Base-by-base conservation (phyloP, 2,797 vertebrate genomes). In the Sciurus vulgaris region DNA sequence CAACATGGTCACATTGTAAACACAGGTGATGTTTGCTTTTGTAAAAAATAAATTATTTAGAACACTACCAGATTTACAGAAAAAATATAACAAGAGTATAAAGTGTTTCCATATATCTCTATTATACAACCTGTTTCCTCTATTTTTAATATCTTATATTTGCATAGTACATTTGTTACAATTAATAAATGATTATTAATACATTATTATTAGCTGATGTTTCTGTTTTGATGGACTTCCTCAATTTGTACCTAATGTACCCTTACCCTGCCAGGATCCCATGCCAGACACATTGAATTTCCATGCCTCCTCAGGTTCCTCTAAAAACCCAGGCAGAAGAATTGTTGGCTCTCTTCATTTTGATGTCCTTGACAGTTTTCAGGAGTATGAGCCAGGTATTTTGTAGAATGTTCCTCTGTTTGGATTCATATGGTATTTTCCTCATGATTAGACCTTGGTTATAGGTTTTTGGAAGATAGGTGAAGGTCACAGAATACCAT, bases 361-460 rank as follows among this genome's bases (percentile, higher is more conserved):
- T 70, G 9, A 94, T 91, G 13, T 82, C 11, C 18, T 89, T 65
- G 78, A 70, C 15, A 56, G 28, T 41, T 95, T 90, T 51, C 13
- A 86, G 38, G 38, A 70, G 11, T 83, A 49, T 5, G 41, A 47
- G 61, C 84, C 35, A 89, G 63, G 35, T 54, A 49, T 87, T 93
- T 82, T 86, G 20, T 69, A 91, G 4, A 77, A 59, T 56, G 12
- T 38, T 28, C 7, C 49, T 88, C 41, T 83, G 14, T 18, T 14
- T 35, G 38, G 49, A 93, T 69, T 90, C 67, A n/a, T 41, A 30
- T 93, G 51, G 83, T 92, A 12, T 49, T 86, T 86, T 89, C 70
- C 18, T 89, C 26, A 54, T 61, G 38, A 63, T 76, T 81, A 88
- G 49, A 35, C 4, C 38, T 47, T 7, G 1, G 11, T 92, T 96